These are phyloP conservation scores for Baronia brevicornis DNA, from an alignment of 2,888 invertebrate genomes.

Conservation along the genomic window DNA sequence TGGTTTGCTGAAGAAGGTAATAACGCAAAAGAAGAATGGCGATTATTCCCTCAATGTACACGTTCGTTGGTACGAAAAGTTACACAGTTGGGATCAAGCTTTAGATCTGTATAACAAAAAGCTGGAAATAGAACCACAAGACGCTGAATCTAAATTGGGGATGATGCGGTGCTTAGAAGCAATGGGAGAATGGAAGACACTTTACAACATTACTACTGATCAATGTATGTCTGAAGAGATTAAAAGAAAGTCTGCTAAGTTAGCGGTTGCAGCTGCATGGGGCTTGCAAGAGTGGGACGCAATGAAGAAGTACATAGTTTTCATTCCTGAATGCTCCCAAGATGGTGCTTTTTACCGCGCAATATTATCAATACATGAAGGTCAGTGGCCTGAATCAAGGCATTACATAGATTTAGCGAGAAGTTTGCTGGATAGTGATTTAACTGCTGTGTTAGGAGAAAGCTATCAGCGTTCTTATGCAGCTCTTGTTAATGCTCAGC, in stretches of 20 bases:
- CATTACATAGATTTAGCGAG: slow-evolving; percentile 93
- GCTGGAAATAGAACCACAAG: slow-evolving; percentile 78
- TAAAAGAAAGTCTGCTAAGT: slow-evolving; percentile 83
- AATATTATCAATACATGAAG: slow-evolving; percentile 90
- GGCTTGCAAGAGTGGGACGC: slow-evolving; percentile 95
- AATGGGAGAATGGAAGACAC: slow-evolving; percentile 95
- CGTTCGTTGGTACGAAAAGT: slow-evolving; percentile 98
- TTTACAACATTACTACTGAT: slow-evolving; percentile 87
- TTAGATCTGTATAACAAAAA: slow-evolving; percentile 89
- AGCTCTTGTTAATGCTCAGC: slow-evolving; percentile 96
- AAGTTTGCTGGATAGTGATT: slow-evolving; percentile 93
- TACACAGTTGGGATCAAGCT: slow-evolving; percentile 99
- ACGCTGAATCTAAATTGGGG: slow-evolving; percentile 90
- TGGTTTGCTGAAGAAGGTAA: slow-evolving; percentile 91
- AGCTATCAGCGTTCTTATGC: slow-evolving; percentile 96
- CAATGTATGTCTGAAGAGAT: slow-evolving; percentile 67
- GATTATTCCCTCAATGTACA: slow-evolving; percentile 69
- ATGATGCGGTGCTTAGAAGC: slow-evolving; percentile 98
- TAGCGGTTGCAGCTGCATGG: slow-evolving; percentile 97
- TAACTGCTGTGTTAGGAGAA: slow-evolving; percentile 97
- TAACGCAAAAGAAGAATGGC: slow-evolving; percentile 81
- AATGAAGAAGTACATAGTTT: slow-evolving; percentile 92
- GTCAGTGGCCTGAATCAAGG: slow-evolving; percentile 81
- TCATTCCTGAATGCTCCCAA: slow-evolving; percentile 92
- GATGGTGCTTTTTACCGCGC: slow-evolving; percentile 97